Evolutionary conservation across 2,888 invertebrate species (phyloP).

Genomic region (Cryptus armator): DNA sequence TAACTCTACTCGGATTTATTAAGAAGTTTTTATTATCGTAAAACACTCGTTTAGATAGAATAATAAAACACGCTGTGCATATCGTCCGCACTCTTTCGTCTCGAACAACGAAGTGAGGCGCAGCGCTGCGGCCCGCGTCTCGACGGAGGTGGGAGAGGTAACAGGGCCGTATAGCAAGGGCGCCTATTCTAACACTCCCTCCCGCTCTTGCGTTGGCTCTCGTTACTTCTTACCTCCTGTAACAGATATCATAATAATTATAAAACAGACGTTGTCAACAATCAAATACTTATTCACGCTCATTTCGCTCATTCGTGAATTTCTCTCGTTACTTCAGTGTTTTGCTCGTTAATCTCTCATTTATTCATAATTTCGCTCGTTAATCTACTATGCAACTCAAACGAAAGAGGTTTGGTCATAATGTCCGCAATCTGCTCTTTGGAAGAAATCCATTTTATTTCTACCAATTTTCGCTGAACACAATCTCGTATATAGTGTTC

Average conservation of each 20-base stretch:
- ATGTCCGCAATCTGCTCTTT: constrained; percentile 68
- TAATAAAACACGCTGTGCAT: no score
- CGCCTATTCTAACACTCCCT: constrained; percentile 59
- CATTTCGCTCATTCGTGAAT: no score
- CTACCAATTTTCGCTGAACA: constrained; percentile 50
- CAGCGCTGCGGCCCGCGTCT: not conserved
- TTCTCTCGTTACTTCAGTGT: constrained; percentile 2
- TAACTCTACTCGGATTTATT: no score
- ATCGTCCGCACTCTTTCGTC: not conserved
- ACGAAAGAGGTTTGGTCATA: constrained; percentile 59
- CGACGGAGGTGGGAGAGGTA: not conserved
- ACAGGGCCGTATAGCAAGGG: constrained; percentile 47
- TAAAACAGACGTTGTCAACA: not conserved
- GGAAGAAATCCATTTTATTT: constrained; percentile 61
- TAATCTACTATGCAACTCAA: constrained; percentile 56
- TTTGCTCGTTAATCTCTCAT: constrained; percentile 1
- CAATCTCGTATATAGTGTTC: constrained; percentile 67
- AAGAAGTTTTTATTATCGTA: no score
- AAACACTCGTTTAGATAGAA: no score
- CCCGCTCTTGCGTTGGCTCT: constrained; percentile 63
- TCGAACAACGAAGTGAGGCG: not conserved
- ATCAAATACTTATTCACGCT: no score
- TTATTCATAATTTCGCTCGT: constrained; percentile 44
- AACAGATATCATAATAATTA: constrained; percentile 54
- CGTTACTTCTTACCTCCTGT: constrained; percentile 56